Evolutionary conservation across 2,113 vertebrate species (phyloP).

Genomic region (Notothenia coriiceps): DNA sequence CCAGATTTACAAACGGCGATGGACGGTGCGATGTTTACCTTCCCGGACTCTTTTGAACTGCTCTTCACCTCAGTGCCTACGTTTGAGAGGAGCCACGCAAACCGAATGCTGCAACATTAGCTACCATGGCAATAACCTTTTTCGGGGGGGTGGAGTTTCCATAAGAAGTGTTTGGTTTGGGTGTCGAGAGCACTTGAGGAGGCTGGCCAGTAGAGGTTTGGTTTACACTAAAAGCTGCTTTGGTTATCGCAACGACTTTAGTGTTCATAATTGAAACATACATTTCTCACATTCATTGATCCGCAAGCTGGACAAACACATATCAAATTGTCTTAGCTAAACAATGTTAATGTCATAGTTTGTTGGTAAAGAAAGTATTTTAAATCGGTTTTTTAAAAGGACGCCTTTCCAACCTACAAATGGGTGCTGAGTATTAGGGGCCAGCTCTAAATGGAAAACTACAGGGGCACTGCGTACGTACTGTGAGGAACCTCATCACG

Average conservation of each 20-base stretch:
- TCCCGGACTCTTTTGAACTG: conserved; percentile 86
- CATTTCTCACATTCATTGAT: conserved; percentile 11
- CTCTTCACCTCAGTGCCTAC: conserved; percentile 96
- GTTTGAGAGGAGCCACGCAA: conserved; percentile 83
- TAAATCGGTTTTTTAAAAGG: not conserved
- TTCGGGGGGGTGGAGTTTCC: conserved; percentile 2
- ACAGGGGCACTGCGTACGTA: conserved; percentile 39
- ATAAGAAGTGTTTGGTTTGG: conserved; percentile 37
- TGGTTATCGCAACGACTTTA: conserved; percentile 10
- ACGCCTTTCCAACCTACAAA: conserved; percentile 29
- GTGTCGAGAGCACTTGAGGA: conserved; percentile 47
- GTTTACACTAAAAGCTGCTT: conserved; percentile 22
- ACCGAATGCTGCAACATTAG: conserved; percentile 82
- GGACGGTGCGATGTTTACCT: conserved; percentile 80
- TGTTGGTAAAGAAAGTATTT: conserved; percentile 7
- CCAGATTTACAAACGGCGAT: conserved; percentile 15
- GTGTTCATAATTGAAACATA: conserved; percentile 1
- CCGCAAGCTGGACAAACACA: not conserved
- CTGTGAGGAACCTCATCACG: conserved; percentile 54
- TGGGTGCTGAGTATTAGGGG: conserved; percentile 33
- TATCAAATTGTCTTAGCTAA: too few relatives aligned
- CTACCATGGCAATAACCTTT: conserved; percentile 84
- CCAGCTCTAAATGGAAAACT: conserved; percentile 44
- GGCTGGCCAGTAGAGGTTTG: conserved; percentile 22
- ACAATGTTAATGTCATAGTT: not conserved